Percentiles rank a stretch among this genome's conserved stretches.
These are phyloP conservation scores for Mesoclemmys tuberculata DNA, from an alignment of 2,113 vertebrate species.

Conservation along the genomic window DNA sequence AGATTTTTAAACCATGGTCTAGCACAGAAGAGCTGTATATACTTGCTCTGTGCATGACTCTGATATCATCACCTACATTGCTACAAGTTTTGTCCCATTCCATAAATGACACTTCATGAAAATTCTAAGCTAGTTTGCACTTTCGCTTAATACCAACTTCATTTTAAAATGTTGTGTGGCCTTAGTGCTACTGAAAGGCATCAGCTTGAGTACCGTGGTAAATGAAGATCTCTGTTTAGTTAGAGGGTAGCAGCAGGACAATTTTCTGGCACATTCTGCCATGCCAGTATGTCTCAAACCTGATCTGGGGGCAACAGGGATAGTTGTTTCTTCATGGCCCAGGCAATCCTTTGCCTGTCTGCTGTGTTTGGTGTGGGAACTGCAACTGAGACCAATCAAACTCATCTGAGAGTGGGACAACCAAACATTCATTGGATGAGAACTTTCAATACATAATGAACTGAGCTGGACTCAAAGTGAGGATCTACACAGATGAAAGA, in stretches of 20 bases:
- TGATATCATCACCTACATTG: background rate
- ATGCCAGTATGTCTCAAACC: background rate
- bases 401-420: background rate
- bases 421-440: background rate
- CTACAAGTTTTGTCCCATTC: background rate
- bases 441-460: background rate
- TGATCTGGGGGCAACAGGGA: background rate
- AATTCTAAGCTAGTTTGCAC: background rate
- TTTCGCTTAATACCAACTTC: rapidly evolving
- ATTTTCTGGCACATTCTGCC: background rate
- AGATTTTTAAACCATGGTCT: background rate
- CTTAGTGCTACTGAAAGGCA: background rate
- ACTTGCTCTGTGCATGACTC: background rate
- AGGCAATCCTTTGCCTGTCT: background rate
- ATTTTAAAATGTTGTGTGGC: background rate
- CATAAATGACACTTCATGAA: background rate
- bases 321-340: background rate
- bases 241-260: background rate
- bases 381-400: background rate
- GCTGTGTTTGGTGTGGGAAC: background rate
- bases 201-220: background rate
- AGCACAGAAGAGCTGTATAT: background rate
- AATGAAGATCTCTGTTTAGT: background rate
- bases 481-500: background rate
- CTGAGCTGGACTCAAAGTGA: background rate